Evolutionary conservation across 1,140 invertebrate genomes (phyloP).

Genomic region (Scaptomyza pallida): DNA sequence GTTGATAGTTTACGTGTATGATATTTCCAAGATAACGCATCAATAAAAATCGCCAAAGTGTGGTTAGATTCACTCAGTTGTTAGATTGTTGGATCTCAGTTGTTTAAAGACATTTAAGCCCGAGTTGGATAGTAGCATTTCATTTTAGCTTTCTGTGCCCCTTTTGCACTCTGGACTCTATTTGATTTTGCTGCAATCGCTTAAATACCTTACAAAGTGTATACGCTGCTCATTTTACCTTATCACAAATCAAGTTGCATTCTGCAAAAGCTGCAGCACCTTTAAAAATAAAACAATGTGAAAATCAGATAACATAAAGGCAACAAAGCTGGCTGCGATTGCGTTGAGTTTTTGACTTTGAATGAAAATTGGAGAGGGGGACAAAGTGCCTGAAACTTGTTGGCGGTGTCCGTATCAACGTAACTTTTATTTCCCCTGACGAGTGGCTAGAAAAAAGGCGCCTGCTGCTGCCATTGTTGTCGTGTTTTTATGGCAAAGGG

Average conservation of each 20-base stretch:
- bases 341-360: conserved; percentile 53
- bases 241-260: conserved; percentile 18
- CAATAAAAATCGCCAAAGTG: not conserved
- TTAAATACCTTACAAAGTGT: conserved; percentile 79
- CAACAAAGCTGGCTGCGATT: conserved; percentile 35
- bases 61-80: conserved; percentile 4
- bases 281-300: conserved; percentile 33
- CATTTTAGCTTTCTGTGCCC: conserved; percentile 22
- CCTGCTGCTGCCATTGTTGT: conserved; percentile 60
- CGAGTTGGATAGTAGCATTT: conserved; percentile 41
- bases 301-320: conserved; percentile 26
- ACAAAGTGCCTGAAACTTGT: conserved; percentile 70
- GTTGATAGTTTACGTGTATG: no score
- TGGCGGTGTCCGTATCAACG: conserved; percentile 75
- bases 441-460: conserved; percentile 36
- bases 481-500: conserved; percentile 63
- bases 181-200: no score
- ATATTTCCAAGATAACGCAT: not conserved
- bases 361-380: not conserved
- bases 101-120: conserved; percentile 2
- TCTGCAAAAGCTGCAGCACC: conserved; percentile 14
- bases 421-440: conserved; percentile 78
- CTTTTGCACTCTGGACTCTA: conserved; percentile 23
- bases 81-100: not conserved
- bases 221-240: conserved; percentile 60